These are phyloP conservation scores for Aplocera efformata DNA, from an alignment of 2,888 invertebrate genomes.

Conservation along the genomic window DNA sequence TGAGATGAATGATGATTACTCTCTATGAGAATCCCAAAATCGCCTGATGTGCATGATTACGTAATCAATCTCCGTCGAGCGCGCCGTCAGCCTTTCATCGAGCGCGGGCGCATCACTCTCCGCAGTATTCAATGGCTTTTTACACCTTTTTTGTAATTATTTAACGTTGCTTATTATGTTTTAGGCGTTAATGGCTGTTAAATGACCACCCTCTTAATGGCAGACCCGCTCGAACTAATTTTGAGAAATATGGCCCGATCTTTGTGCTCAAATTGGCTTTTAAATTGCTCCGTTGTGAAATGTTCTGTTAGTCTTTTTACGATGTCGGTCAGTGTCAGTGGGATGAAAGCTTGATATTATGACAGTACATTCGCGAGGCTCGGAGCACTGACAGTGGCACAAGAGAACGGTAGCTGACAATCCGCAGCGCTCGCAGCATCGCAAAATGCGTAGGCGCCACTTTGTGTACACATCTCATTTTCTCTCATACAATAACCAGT, in stretches of 20 bases:
- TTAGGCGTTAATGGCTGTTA: conserved; percentile 70
- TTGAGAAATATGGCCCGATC: conserved; percentile 42
- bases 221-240: conserved; percentile 46
- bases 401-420: conserved; percentile 64
- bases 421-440: conserved; percentile 49
- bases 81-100: conserved; percentile 72
- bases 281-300: conserved; percentile 45
- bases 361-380: conserved; percentile 22
- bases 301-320: conserved; percentile 33
- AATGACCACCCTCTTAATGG: conserved; percentile 67
- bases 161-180: conserved; percentile 68
- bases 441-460: conserved; percentile 55
- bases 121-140: conserved; percentile 62
- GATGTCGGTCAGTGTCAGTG: conserved; percentile 23
- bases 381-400: conserved; percentile 22
- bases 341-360: conserved; percentile 31
- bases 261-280: conserved; percentile 48
- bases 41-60: conserved; percentile 71
- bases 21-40: conserved; percentile 73
- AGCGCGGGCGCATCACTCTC: conserved; percentile 61
- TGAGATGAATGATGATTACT: conserved; percentile 74
- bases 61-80: conserved; percentile 75
- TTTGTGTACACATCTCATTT: conserved; percentile 69
- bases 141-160: conserved; percentile 74
- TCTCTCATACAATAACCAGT: conserved; percentile 59